These are phyloP conservation scores for Anhinga rufa DNA, from an alignment of 2,113 vertebrate species.

Conservation along the genomic window DNA sequence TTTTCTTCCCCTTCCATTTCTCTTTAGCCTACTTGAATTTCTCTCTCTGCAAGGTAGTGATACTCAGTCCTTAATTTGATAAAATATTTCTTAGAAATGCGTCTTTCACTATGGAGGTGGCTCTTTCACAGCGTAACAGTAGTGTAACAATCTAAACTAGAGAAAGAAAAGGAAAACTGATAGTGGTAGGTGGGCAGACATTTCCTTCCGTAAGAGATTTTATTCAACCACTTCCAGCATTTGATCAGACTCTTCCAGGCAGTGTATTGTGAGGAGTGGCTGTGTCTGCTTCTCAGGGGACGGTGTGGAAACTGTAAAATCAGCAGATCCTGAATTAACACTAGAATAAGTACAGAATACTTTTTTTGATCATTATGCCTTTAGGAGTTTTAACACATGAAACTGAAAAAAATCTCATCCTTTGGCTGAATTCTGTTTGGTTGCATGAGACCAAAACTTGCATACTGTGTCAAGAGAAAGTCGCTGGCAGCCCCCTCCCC, in stretches of 20 bases:
- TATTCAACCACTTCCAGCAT: background rate
- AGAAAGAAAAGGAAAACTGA: background rate
- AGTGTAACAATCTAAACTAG: background rate
- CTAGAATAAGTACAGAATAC: background rate
- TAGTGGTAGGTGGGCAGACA: background rate
- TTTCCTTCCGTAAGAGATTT: background rate
- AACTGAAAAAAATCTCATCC: background rate
- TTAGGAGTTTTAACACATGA: background rate
- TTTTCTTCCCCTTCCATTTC: background rate
- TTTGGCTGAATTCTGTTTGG: background rate
- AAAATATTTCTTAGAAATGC: background rate
- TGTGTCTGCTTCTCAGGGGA: background rate
- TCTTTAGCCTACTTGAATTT: background rate
- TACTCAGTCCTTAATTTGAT: background rate
- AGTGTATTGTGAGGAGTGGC: background rate
- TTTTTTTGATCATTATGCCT: background rate
- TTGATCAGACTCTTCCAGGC: background rate
- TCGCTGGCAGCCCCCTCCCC: background rate
- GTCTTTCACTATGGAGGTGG: background rate
- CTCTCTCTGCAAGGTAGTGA: background rate
- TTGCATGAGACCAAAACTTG: background rate
- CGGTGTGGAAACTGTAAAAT: background rate
- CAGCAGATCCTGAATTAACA: background rate
- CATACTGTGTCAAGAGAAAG: background rate
- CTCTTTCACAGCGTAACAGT: background rate